Evolutionary conservation across 2,888 invertebrate species (phyloP), one percentile per base, ranked within the genome.

Genomic region (Orgyia antiqua): DNA sequence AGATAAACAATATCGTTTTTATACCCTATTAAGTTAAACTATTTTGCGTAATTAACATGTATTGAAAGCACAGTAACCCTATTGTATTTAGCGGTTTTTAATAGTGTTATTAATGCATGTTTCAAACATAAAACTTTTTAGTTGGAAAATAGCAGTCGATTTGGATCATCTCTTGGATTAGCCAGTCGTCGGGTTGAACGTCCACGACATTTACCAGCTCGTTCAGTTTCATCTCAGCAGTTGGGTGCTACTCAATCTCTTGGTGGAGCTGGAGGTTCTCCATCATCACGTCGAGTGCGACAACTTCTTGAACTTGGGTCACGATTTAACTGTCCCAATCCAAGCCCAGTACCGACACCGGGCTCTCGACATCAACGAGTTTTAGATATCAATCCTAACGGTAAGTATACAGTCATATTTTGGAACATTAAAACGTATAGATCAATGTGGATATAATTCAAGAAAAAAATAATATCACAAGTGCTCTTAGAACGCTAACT

Each of bases 381-480:
- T 71, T 88, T 96, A 50, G 95, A 96, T 74, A 95, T 96, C 53
- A 96, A 96, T 87, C 94, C 95, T 60, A 95, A 94, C 62, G 95
- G 93, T 92, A 55, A 61, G 65, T 42, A 8, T 11, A 24, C n/a
- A n/a, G n/a, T n/a, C n/a, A n/a, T n/a, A n/a, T n/a, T n/a, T n/a
- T n/a, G n/a, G n/a, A n/a, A n/a, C n/a, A n/a, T n/a, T n/a, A n/a
- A n/a, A n/a, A n/a, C n/a, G n/a, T n/a, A n/a, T n/a, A n/a, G n/a
- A n/a, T n/a, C n/a, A n/a, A n/a, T n/a, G n/a, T n/a, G n/a, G n/a
- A n/a, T n/a, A n/a, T n/a, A n/a, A n/a, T n/a, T n/a, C n/a, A n/a
- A n/a, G n/a, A n/a, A n/a, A n/a, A n/a, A n/a, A n/a, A n/a, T n/a
- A n/a, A n/a, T n/a, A n/a, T n/a, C n/a, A n/a, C n/a, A n/a, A n/a